Conservation (phyloP, 2,888 invertebrate genomes). For the Digitonthophagus gazella region DNA sequence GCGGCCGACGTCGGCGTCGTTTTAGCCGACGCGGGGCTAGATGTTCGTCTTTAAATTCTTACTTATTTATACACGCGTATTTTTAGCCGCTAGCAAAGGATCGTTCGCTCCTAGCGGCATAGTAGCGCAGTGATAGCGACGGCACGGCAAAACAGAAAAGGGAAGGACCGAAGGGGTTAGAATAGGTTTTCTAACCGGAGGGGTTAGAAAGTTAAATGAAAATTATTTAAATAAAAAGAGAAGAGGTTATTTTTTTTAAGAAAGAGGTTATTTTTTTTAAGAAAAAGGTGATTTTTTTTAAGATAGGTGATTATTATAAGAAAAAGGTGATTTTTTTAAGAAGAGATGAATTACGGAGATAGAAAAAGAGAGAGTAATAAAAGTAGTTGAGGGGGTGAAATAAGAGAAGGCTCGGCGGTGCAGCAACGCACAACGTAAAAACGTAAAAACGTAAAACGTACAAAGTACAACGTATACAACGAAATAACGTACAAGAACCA, state of each 20-base stretch:
- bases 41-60: slow-evolving; percentile 43
- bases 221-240: too few species aligned
- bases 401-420: slow-evolving; percentile 45
- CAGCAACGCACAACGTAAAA: slow-evolving; percentile 38
- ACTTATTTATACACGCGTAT: slow-evolving; percentile 48
- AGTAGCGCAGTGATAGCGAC: slow-evolving; percentile 41
- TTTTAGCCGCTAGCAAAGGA: slow-evolving; percentile 48
- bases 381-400: slow-evolving; percentile 28
- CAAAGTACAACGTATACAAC: slow-evolving; percentile 41
- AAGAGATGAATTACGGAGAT: background rate
- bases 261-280: too few species aligned
- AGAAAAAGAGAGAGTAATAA: background rate
- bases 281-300: too few species aligned
- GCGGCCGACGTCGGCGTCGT: slow-evolving; percentile 6
- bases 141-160: slow-evolving; percentile 26
- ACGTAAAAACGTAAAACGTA: slow-evolving; percentile 18
- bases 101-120: slow-evolving; percentile 36
- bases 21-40: slow-evolving; percentile 24
- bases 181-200: too few species aligned
- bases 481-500: slow-evolving; percentile 33
- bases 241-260: too few species aligned
- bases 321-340: too few species aligned
- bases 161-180: too few species aligned
- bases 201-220: too few species aligned
- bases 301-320: too few species aligned